Conservation (phyloP, 2,888 invertebrate species). For the Eristalinus sepulchralis region DNA sequence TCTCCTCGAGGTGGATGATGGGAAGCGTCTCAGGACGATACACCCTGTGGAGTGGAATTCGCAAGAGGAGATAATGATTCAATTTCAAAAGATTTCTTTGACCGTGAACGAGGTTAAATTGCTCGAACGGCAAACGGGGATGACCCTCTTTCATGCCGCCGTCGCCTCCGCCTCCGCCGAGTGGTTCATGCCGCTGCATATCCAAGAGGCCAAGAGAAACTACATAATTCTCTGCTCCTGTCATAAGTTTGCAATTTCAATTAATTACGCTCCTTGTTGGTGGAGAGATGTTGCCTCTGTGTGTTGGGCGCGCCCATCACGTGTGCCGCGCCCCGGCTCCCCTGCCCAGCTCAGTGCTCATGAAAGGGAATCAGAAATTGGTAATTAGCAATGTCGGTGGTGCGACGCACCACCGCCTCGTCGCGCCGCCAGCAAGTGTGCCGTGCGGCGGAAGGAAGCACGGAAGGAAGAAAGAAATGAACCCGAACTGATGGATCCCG, state of each 20-base stretch:
- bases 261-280: constrained; percentile 55
- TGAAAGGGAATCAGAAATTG: constrained; percentile 64
- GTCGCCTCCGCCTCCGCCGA: too few relatives aligned
- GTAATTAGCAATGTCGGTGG: constrained; percentile 46
- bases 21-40: neutral
- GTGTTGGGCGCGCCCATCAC: constrained; percentile 32
- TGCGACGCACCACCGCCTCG: neutral
- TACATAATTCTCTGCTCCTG: constrained; percentile 59
- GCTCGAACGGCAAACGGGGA: constrained; percentile 7
- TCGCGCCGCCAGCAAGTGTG: neutral
- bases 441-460: neutral
- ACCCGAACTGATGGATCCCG: neutral
- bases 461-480: constrained; percentile 2
- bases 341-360: constrained; percentile 6
- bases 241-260: constrained; percentile 68
- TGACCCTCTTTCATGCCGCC: constrained; percentile 25
- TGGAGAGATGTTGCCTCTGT: constrained; percentile 8
- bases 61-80: constrained; percentile 60
- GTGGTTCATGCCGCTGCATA: constrained; percentile 19
- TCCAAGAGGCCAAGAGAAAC: constrained; percentile 14
- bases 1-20: constrained; percentile 8
- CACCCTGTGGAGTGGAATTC: constrained; percentile 15
- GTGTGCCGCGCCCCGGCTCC: constrained; percentile 29
- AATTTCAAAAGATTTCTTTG: constrained; percentile 67
- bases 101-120: constrained; percentile 67